Evolutionary conservation across 2,888 invertebrate genomes (phyloP), one percentile per base, ranked within the genome.

Genomic region (Luperina testacea): DNA sequence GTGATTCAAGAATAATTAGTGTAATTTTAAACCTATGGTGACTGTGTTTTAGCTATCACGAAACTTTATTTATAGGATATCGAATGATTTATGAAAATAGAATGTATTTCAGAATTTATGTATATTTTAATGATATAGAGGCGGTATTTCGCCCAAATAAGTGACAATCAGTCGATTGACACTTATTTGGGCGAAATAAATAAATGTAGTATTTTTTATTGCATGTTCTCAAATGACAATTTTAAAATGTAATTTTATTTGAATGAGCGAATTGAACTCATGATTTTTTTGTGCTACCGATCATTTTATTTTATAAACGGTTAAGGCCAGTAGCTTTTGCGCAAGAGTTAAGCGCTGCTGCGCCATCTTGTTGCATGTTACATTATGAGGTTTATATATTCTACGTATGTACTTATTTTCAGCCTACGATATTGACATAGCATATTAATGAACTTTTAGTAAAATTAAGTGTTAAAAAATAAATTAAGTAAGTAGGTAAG

Each of bases 21-120:
- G 73, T 63, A 65, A 76, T 84, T 69, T 81, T 79, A 64, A 67
- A 64, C 57, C 15, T 83, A 78, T 32, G 15, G 84, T 82, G 82
- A 82, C 82, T 74, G 84, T 79, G 82, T 79, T 79, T 73, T 83
- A 83, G 68, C 84, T 78, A 81, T 83, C 81, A 83, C 84, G 32
- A 78, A 53, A 82, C 79, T 78, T 63, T 69, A 15, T 38, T 51
- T 1, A 68, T 63, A 76, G 6, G 38, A 79, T 65, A 27, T 65
- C n/a, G 2, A 78, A 68, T 81, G 53, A 27, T 68, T 42, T 53
- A 61, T 20, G 42, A 57, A 11, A 57, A 27, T 38, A 63, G 17
- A 76, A 67, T 61, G 38, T 80, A 75, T 82, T 76, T 76, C 8
- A 20, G 15, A 63, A 69, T 63, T 24, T 76, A 15, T 82, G 20